Conservation (phyloP, 2,888 invertebrate species). For the Oxytorus armatus region DNA sequence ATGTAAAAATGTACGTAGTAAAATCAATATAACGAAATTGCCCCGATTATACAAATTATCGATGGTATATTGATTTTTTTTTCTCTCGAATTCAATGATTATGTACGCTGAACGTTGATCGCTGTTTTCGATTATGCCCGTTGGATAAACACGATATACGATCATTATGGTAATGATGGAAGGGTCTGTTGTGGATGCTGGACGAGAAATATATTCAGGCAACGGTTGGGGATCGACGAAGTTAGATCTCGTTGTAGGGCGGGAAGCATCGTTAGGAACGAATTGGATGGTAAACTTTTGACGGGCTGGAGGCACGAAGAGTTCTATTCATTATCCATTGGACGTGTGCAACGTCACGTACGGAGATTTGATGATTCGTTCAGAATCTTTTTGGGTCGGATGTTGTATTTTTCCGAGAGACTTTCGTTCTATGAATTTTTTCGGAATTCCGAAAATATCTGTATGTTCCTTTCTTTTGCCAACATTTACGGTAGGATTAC, state of each 20-base stretch:
- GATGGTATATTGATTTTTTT: conserved; percentile 39
- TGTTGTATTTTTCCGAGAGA: conserved; percentile 18
- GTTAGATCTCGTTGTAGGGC: not conserved
- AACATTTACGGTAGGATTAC: not conserved
- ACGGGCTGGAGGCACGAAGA: conserved; percentile 25
- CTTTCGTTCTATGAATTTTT: conserved; percentile 4
- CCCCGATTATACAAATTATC: conserved; percentile 33
- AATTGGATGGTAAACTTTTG: conserved; percentile 9
- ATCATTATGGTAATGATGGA: conserved; percentile 58
- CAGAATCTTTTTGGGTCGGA: conserved; percentile 51
- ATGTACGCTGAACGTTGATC: conserved; percentile 36
- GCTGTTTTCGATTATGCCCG: conserved; percentile 28
- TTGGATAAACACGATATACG: conserved; percentile 17
- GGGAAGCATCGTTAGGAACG: not conserved
- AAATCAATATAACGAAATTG: conserved; percentile 48
- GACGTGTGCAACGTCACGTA: conserved; percentile 57
- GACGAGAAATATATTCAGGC: conserved; percentile 27
- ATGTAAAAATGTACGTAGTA: conserved; percentile 30
- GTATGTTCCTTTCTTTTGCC: not conserved
- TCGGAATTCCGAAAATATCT: not conserved
- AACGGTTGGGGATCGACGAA: not conserved
- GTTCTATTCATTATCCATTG: conserved; percentile 60
- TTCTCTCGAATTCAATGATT: conserved; percentile 39
- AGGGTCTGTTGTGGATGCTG: conserved; percentile 27
- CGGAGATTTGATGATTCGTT: conserved; percentile 62